Percentiles rank a stretch among this genome's conserved stretches.
Evolutionary conservation across 2,888 invertebrate genomes (phyloP).

Genomic region (Lasioglossum villosulum): DNA sequence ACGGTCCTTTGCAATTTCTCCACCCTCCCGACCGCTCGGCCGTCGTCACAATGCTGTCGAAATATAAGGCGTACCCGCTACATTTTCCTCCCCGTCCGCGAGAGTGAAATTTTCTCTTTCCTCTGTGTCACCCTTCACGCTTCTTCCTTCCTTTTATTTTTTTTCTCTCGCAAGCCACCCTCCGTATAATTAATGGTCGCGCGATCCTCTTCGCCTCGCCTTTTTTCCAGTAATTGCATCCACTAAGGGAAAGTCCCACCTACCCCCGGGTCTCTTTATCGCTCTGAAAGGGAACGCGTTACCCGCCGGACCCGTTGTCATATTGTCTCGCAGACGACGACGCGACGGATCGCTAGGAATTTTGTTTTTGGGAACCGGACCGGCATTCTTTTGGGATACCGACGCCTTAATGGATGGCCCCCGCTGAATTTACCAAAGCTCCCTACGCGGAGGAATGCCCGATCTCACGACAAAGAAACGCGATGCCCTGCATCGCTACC

Average conservation of each 20-base stretch:
- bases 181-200: conserved; percentile 59
- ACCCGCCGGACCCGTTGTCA: conserved; percentile 34
- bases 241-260: conserved; percentile 29
- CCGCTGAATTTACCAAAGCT: neutral
- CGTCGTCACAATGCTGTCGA: conserved; percentile 34
- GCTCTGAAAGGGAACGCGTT: conserved; percentile 35
- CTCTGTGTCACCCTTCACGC: conserved; percentile 19
- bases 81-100: conserved; percentile 22
- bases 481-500: neutral
- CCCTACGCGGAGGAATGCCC: neutral
- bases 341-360: conserved; percentile 17
- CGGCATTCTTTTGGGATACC: conserved; percentile 1
- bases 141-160: neutral
- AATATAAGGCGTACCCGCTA: conserved; percentile 36
- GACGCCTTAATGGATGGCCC: conserved; percentile 11
- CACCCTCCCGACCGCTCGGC: conserved; percentile 7
- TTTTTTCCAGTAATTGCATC: conserved; percentile 62
- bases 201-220: conserved; percentile 43
- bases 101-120: conserved; percentile 42
- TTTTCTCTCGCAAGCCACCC: conserved; percentile 32
- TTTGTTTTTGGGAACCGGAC: neutral
- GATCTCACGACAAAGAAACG: neutral
- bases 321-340: conserved; percentile 25
- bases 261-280: conserved; percentile 35
- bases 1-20: neutral